Conservation (phyloP, 2,113 vertebrate species). For the Podiceps cristatus region DNA sequence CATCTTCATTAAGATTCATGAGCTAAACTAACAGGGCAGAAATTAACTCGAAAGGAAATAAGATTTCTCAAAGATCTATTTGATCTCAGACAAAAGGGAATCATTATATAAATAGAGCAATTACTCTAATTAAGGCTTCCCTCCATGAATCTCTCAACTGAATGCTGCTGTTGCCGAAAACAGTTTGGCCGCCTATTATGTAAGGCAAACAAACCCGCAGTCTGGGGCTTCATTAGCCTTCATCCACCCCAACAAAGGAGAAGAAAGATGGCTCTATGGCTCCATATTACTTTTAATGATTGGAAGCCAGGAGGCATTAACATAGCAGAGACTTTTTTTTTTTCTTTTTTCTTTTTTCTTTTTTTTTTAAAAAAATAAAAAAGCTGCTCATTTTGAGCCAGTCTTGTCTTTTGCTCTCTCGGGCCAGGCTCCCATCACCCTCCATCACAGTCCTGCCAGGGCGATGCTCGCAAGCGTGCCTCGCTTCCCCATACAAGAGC, state of each 20-base stretch:
- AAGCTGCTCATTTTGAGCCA: background rate
- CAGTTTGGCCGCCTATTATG: conserved; percentile 26
- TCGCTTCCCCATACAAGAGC: background rate
- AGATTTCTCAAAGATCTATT: conserved; percentile 65
- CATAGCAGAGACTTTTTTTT: background rate
- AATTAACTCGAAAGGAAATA: conserved; percentile 54
- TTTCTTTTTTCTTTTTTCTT: background rate
- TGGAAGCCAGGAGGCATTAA: background rate
- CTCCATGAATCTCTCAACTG: background rate
- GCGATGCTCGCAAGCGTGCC: background rate
- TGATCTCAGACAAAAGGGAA: conserved; percentile 60
- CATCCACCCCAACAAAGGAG: conserved; percentile 35
- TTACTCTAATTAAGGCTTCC: conserved; percentile 72
- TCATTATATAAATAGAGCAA: conserved; percentile 74
- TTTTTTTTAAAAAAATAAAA: background rate
- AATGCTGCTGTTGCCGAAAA: conserved; percentile 55
- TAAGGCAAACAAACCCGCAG: conserved; percentile 42
- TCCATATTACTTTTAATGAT: background rate
- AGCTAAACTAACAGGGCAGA: conserved; percentile 54
- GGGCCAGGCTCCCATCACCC: background rate
- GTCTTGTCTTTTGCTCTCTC: background rate
- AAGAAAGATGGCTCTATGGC: conserved; percentile 14
- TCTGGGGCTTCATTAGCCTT: conserved; percentile 41
- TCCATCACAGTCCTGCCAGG: background rate
- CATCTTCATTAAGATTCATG: conserved; percentile 40